A percentile compares a stretch with the other conserved stretches of the same genome.
Evolutionary conservation across 2,888 invertebrate genomes (phyloP).

Genomic region (Pseudolycoriella hygida): DNA sequence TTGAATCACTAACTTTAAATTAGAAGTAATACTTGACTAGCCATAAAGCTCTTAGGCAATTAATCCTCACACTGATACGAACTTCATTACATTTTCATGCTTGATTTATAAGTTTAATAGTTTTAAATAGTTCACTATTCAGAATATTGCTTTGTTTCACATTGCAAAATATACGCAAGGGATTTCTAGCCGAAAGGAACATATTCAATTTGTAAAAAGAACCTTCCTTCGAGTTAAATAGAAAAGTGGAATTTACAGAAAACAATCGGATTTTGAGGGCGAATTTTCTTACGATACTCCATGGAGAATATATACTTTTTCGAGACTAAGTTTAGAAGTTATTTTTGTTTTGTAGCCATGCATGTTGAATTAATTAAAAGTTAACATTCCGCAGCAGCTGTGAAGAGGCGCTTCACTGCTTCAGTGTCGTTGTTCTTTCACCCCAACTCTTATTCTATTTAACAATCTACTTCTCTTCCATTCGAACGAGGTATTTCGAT

Average conservation of each 20-base stretch:
- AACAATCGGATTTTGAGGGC: no score
- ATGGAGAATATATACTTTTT: no score
- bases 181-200: no score
- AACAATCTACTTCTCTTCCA: neutral
- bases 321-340: no score
- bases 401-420: conserved; percentile 4
- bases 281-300: no score
- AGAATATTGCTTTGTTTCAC: neutral
- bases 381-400: conserved; percentile 6
- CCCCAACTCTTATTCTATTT: conserved; percentile 3
- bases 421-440: conserved; percentile 1
- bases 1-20: neutral
- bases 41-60: neutral
- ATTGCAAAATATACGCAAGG: neutral
- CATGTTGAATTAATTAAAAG: no score
- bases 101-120: neutral
- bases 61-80: neutral
- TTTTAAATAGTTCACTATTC: neutral
- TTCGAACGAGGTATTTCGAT: neutral
- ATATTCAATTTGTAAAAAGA: no score
- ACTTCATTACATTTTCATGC: neutral
- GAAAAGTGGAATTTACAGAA: no score
- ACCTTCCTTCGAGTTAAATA: no score
- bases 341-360: no score
- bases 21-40: conserved; percentile 1